Evolutionary conservation across 2,113 vertebrate species (phyloP), one percentile per base, ranked within the genome.

Genomic region (Physeter macrocephalus): DNA sequence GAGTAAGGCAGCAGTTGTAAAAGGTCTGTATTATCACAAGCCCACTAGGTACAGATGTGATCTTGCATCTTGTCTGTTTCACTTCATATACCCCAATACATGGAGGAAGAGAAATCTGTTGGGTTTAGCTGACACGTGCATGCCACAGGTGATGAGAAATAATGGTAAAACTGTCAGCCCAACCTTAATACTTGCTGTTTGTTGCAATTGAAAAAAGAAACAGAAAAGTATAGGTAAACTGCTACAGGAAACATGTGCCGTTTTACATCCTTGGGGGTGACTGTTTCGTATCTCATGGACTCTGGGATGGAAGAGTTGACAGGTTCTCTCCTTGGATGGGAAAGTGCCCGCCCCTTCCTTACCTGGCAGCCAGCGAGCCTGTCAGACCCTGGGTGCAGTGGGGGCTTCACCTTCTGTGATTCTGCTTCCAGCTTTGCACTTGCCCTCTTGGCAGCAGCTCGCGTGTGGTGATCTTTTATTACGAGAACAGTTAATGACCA

Each of bases 301-400:
- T 69, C 31, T 6, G 2, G 39, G 18, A 21, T 75, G 59, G 66
- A 39, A 5, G 12, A 52, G 34, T 36, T 25, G 69, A 41, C 14
- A 20, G 0, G 6, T 13, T n/a, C 25, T 64, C 17, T 61, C 49
- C 13, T 46, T 0, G 3, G 25, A 0, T 52, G 87, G 87, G 49
- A 74, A 80, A 66, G 61, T n/a, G 5, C 61, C 36, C 62, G 5
- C 61, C 36, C 62, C 9, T 31, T 49, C 27, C 54, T 72, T 25
- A 39, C 59, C 74, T 71, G 54, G 46, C 7, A 20, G 80, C 7
- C 46, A 1, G 23, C 1, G 31, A 64, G 43, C 52, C 18, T 20
- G 7, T 9, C 13, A n/a, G 25, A 20, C 11, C 0, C 39, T 54
- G 2, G 36, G 2, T 54, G 4, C 6, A 8, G 18, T 29, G 67